Base-by-base conservation (phyloP, 2,888 invertebrate species). In the Eremobia ochroleuca region DNA sequence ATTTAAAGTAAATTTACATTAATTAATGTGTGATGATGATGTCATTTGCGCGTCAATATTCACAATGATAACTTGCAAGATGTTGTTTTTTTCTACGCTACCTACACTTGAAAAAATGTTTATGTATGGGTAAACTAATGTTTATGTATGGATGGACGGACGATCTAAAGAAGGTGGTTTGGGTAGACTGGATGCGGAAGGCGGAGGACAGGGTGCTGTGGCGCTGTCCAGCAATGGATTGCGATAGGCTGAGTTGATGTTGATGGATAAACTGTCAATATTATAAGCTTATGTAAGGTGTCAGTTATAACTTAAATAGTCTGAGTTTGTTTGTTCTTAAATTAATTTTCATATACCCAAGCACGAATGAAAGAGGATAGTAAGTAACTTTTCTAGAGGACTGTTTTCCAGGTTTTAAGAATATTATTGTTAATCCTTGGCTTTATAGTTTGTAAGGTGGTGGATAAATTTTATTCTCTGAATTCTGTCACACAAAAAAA, bases 1-100 rank as follows among this genome's bases (percentile, higher is more conserved):
- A 81, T 81, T 79, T 73, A 62, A 71, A 67, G 49, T 76, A 73
- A 78, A 87, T 81, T 86, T 83, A 81, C 73, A 84, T 79, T 84
- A 86, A 88, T 86, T 87, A 85, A 65, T 68, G 21, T 66, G 49
- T 58, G 59, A 85, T 61, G 52, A 79, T 88, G 86, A 89, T 85
- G 78, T 89, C 87, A 88, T 77, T 71, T 64, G 21, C 34, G 25
- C 40, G 46, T 72, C 66, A 80, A 83, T 73, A 76, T 81, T 81
- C 61, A 85, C 75, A 49, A 73, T 46, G 75, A 65, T 73, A 25
- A 46, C 15, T 61, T 76, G 11, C 25, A 61, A 75, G n/a, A n/a
- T 61, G 34, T 28, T 28, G n/a, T 43, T 61, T 71, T 46, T 73
- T 64, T 55, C 25, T 49, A 43, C 21, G 65, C 13, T 31, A 52